phyloP scores from a whole-genome alignment of 2,888 invertebrate species.

The Thereva unica region DNA sequence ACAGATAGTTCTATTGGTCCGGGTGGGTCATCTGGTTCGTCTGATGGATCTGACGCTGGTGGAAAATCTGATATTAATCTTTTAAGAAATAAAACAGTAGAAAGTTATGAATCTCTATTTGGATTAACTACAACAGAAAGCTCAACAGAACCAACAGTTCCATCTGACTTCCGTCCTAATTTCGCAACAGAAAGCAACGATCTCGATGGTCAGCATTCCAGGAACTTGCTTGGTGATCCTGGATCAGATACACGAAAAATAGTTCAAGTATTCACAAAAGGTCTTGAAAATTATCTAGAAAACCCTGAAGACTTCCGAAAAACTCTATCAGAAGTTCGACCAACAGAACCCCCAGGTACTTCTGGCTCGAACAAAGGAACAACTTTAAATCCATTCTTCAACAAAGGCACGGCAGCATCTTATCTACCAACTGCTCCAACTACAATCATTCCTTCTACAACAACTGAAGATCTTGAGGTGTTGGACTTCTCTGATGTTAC shows the following conservation, averaged over 20 bases:
- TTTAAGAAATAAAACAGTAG: slow-evolving; percentile 62
- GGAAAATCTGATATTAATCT: slow-evolving; percentile 51
- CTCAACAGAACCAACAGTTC: slow-evolving; percentile 52
- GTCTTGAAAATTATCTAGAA: slow-evolving; percentile 78
- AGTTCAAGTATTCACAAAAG: slow-evolving; percentile 83
- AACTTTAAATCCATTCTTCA: slow-evolving; percentile 47
- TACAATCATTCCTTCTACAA: slow-evolving; percentile 59
- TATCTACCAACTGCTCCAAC: slow-evolving; percentile 51
- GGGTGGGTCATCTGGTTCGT: slow-evolving; percentile 57
- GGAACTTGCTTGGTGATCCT: slow-evolving; percentile 64
- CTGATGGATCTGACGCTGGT: slow-evolving; percentile 19
- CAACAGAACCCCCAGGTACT: slow-evolving; percentile 71
- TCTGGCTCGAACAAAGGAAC: slow-evolving; percentile 55
- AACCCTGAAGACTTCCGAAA: slow-evolving; percentile 81
- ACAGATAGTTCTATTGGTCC: slow-evolving; percentile 51
- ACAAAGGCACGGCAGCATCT: slow-evolving; percentile 50
- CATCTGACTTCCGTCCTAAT: slow-evolving; percentile 56
- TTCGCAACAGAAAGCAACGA: slow-evolving; percentile 54
- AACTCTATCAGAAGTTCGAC: slow-evolving; percentile 75
- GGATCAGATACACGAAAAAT: slow-evolving; percentile 74
- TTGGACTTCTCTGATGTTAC: slow-evolving; percentile 76
- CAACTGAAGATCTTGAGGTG: slow-evolving; percentile 72
- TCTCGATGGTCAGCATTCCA: slow-evolving; percentile 66
- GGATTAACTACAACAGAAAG: slow-evolving; percentile 46
- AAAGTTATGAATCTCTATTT: slow-evolving; percentile 52